These are phyloP conservation scores for Myodes glareolus DNA, from an alignment of 2,113 vertebrate species.

Conservation along the genomic window DNA sequence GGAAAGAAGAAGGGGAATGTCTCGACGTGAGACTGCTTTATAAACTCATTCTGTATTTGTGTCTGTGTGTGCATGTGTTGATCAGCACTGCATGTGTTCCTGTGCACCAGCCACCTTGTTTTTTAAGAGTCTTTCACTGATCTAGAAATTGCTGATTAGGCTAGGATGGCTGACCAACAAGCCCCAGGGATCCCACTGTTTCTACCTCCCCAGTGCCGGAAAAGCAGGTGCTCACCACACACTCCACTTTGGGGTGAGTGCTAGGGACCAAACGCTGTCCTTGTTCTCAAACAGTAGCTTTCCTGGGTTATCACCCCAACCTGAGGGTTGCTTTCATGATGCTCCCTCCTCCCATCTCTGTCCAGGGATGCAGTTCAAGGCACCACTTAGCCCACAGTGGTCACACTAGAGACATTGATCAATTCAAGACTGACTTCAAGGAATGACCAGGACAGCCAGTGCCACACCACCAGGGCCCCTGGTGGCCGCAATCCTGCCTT, in stretches of 20 bases:
- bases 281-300: too few species aligned
- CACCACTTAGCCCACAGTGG: accelerated
- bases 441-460: accelerated
- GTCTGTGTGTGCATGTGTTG: background rate
- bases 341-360: background rate
- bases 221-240: background rate
- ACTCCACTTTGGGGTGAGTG: background rate
- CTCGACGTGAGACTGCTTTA: background rate
- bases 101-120: background rate
- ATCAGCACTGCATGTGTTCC: too few species aligned
- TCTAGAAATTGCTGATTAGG: too few species aligned
- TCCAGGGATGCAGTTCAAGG: background rate
- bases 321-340: background rate
- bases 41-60: background rate
- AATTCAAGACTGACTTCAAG: background rate
- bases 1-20: background rate
- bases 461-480: background rate
- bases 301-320: background rate
- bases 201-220: background rate
- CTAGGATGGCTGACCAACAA: background rate
- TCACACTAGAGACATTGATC: background rate
- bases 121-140: background rate
- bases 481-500: accelerated
- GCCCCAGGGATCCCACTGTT: background rate
- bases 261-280: background rate